A percentile compares a stretch with the other conserved stretches of the same genome.
These are phyloP conservation scores for Homarus americanus DNA, from an alignment of 1,140 invertebrate genomes.

Conservation along the genomic window DNA sequence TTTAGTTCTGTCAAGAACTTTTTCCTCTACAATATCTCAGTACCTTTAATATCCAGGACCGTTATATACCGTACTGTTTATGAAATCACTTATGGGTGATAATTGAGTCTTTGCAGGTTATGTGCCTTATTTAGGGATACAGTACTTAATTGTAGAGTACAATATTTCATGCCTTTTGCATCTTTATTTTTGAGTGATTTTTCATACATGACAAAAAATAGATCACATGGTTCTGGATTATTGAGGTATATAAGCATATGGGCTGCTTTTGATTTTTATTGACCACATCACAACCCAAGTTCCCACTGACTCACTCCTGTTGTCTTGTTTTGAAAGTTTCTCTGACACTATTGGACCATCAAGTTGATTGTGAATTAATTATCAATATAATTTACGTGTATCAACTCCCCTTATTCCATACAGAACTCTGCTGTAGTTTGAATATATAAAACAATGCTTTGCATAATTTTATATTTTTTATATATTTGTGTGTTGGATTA, in stretches of 20 bases:
- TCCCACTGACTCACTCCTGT: neutral
- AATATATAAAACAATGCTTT: neutral
- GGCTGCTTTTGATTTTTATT: neutral
- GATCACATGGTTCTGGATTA: neutral
- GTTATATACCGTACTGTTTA: neutral
- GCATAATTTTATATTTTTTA: neutral
- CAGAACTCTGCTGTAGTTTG: neutral
- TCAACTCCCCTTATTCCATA: neutral
- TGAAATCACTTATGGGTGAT: neutral
- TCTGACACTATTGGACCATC: neutral
- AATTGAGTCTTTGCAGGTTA: neutral
- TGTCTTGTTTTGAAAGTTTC: neutral
- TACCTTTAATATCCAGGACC: neutral
- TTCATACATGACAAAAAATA: neutral
- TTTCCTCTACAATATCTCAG: neutral
- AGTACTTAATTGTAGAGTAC: too few species aligned
- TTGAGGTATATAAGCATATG: neutral
- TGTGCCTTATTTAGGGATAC: neutral
- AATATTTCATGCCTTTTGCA: neutral
- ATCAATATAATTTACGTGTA: neutral
- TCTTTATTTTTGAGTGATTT: neutral
- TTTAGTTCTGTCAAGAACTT: neutral
- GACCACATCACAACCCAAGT: neutral
- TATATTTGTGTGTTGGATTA: constrained; percentile 3
- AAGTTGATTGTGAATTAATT: neutral